A percentile compares a stretch with the other conserved stretches of the same genome.
Conservation (phyloP, 2,797 vertebrate species). For the Neoniphon sammara region DNA sequence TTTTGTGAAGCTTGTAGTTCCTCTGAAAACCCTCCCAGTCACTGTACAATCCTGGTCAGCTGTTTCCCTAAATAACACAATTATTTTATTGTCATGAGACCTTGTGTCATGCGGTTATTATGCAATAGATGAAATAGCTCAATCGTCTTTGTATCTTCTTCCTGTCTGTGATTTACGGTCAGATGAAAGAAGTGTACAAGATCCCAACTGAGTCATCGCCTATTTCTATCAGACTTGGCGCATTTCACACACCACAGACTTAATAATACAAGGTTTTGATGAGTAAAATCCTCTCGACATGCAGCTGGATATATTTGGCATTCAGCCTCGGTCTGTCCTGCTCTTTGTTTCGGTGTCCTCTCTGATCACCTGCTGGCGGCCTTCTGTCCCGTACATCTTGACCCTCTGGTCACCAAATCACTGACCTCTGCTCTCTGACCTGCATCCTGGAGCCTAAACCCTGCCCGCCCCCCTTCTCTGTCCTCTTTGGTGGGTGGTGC, state of each 20-base stretch:
- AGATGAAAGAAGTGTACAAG: constrained; percentile 25
- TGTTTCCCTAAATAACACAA: constrained; percentile 50
- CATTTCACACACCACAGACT: neutral
- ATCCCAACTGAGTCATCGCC: constrained; percentile 38
- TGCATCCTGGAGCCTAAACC: constrained; percentile 7
- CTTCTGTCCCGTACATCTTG: constrained; percentile 43
- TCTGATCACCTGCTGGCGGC: constrained; percentile 37
- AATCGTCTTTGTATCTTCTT: constrained; percentile 28
- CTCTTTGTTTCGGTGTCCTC: constrained; percentile 21
- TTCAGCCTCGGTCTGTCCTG: constrained; percentile 3
- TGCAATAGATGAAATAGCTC: constrained; percentile 29
- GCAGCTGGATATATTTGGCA: neutral
- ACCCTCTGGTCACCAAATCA: constrained; percentile 41
- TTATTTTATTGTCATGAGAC: constrained; percentile 50
- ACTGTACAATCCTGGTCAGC: constrained; percentile 23
- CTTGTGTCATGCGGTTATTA: constrained; percentile 45
- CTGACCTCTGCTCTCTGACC: constrained; percentile 38
- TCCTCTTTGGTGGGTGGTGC: constrained; percentile 11
- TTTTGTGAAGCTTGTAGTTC: constrained; percentile 25
- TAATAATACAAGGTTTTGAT: neutral
- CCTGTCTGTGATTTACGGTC: constrained; percentile 32
- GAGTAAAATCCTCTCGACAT: neutral
- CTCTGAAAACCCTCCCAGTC: constrained; percentile 11
- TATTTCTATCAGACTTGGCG: constrained; percentile 1
- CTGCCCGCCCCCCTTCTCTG: constrained; percentile 19